Conservation (phyloP, 2,888 invertebrate genomes). For the Sinopyrophorus schimmeli region DNA sequence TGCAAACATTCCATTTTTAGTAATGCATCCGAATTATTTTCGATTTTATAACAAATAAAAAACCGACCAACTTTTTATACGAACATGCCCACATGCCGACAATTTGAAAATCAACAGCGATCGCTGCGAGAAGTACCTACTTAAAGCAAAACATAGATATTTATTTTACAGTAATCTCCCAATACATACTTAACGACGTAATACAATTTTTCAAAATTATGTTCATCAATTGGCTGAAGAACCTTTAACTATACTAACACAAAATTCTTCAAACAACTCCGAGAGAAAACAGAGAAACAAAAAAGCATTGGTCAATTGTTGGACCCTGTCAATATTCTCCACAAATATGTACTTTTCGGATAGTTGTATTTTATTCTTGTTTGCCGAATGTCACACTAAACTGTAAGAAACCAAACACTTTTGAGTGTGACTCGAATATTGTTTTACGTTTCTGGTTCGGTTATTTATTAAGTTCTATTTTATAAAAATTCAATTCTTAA, state of each 20-base stretch:
- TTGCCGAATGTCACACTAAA: slow-evolving; percentile 53
- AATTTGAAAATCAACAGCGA: too few relatives aligned
- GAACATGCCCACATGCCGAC: too few relatives aligned
- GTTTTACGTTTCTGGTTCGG: slow-evolving; percentile 12
- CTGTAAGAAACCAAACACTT: slow-evolving; percentile 48
- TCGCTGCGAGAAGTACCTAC: too few relatives aligned
- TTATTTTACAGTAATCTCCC: too few relatives aligned
- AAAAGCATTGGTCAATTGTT: slow-evolving; percentile 44
- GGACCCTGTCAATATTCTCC: slow-evolving; percentile 51
- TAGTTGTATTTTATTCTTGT: slow-evolving; percentile 54
- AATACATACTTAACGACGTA: too few relatives aligned
- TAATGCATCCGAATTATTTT: background rate
- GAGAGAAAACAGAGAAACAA: slow-evolving; percentile 37
- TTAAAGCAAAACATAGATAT: too few relatives aligned
- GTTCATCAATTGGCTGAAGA: slow-evolving; percentile 17
- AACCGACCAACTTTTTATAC: too few relatives aligned
- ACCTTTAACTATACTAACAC: slow-evolving; percentile 20
- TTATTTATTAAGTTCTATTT: too few relatives aligned
- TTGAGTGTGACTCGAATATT: slow-evolving; percentile 36
- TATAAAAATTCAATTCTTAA: too few relatives aligned
- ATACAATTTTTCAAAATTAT: too few relatives aligned
- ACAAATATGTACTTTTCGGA: slow-evolving; percentile 53
- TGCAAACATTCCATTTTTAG: slow-evolving; percentile 3
- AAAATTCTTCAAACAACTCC: slow-evolving; percentile 33
- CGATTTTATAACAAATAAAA: background rate